phyloP scores from a whole-genome alignment of 30 jellyfish, hydroid and myxozoan genomes.

The Aurelia aurita region DNA sequence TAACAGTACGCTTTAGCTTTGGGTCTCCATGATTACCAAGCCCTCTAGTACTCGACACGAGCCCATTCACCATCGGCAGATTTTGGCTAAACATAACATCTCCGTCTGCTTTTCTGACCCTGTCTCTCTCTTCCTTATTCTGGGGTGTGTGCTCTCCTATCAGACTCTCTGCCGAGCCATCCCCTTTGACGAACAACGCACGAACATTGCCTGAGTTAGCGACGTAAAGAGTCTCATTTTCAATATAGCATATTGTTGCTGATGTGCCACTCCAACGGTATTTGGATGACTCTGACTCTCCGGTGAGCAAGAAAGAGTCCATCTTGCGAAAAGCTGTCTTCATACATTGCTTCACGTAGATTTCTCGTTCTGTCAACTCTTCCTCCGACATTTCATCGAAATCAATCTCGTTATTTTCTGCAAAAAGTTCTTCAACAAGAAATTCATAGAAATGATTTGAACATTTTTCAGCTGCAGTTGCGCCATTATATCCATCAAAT shows the following conservation, averaged over 20 bases:
- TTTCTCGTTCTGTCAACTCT: background rate
- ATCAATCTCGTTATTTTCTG: background rate
- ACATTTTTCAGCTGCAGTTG: slow-evolving; percentile 77
- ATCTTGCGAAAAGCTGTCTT: slow-evolving; percentile 33
- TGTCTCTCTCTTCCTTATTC: slow-evolving; percentile 45
- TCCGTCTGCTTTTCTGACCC: slow-evolving; percentile 41
- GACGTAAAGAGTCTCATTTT: slow-evolving; percentile 32
- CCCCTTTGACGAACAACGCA: slow-evolving; percentile 57
- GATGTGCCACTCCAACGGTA: slow-evolving; percentile 80
- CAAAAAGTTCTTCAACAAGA: slow-evolving; percentile 19
- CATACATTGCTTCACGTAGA: slow-evolving; percentile 27
- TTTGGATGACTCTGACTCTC: slow-evolving; percentile 61
- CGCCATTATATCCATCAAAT: slow-evolving; percentile 78
- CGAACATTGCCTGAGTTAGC: slow-evolving; percentile 73
- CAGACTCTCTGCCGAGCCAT: slow-evolving; percentile 56
- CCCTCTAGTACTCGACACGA: slow-evolving; percentile 70
- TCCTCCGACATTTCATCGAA: slow-evolving; percentile 11
- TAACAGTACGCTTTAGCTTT: slow-evolving; percentile 21
- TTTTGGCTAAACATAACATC: slow-evolving; percentile 6
- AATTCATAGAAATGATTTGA: slow-evolving; percentile 14
- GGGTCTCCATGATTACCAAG: slow-evolving; percentile 84
- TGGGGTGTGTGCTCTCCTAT: slow-evolving; percentile 40
- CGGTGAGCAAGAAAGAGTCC: slow-evolving; percentile 44
- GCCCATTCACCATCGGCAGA: slow-evolving; percentile 42
- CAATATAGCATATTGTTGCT: slow-evolving; percentile 58